Evolutionary conservation across 1,140 invertebrate species (phyloP).

Genomic region (Ptiloglossa arizonensis): DNA sequence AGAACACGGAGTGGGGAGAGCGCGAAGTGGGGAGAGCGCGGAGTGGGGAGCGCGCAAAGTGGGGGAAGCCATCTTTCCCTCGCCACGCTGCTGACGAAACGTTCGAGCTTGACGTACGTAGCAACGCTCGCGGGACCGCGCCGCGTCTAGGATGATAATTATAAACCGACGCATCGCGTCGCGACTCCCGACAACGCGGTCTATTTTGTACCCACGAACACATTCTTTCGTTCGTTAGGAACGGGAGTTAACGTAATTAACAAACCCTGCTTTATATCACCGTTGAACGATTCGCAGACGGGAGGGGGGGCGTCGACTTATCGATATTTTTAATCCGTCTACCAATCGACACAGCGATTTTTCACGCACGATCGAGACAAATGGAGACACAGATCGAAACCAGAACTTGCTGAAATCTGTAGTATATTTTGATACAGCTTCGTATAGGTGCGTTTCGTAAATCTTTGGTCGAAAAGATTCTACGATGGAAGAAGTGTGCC

Average conservation of each 20-base stretch:
- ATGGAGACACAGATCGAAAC: not conserved
- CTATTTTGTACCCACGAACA: constrained; percentile 47
- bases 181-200: constrained; percentile 44
- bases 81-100: not conserved
- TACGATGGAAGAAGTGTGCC: no score
- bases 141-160: constrained; percentile 56
- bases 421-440: not conserved
- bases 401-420: not conserved
- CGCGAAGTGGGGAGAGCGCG: not conserved
- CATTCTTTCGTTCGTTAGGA: constrained; percentile 37
- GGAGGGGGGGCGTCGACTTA: constrained; percentile 1
- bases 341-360: no score
- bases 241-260: constrained; percentile 34
- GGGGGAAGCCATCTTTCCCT: not conserved
- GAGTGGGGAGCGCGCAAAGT: not conserved
- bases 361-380: not conserved
- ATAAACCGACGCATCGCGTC: constrained; percentile 50
- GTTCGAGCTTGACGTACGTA: constrained; percentile 1
- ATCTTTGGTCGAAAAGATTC: no score
- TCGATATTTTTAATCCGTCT: constrained; percentile 34
- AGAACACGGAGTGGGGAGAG: not conserved
- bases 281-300: constrained; percentile 20
- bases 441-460: no score
- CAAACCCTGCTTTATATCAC: constrained; percentile 7
- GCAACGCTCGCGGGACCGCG: constrained; percentile 27